Evolutionary conservation across 2,797 vertebrate species (phyloP).

Genomic region (Oceanodroma leucorhoa): DNA sequence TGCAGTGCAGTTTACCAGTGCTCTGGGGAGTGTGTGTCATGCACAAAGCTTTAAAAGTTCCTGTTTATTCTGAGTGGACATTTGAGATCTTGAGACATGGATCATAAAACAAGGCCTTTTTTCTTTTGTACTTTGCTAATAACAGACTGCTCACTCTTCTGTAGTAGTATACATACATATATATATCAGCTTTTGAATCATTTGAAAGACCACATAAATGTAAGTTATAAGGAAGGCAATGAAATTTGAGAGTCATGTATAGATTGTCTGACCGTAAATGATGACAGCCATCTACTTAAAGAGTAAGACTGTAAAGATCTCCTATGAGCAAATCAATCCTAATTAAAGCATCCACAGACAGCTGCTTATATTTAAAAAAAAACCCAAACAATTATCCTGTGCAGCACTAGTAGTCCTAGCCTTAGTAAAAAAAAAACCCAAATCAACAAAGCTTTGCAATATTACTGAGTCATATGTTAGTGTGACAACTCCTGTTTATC

Average conservation of each 20-base stretch:
- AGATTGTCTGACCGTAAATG: slow-evolving; percentile 11
- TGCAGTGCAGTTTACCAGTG: neutral
- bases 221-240: neutral
- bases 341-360: slow-evolving; percentile 5
- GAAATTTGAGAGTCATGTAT: neutral
- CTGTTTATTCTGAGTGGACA: slow-evolving; percentile 36
- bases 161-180: neutral
- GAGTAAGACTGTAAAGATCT: neutral
- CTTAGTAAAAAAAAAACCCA: neutral
- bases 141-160: neutral
- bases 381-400: neutral
- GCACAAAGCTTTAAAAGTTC: slow-evolving; percentile 38
- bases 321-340: slow-evolving; percentile 5
- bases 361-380: neutral
- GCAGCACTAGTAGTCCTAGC: neutral
- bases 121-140: slow-evolving; percentile 20
- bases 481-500: slow-evolving; percentile 55
- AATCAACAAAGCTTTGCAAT: neutral
- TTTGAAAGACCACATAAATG: neutral
- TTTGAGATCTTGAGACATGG: neutral
- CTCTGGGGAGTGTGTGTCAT: neutral
- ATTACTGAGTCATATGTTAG: slow-evolving; percentile 35
- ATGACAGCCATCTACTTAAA: neutral
- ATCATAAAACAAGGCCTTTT: slow-evolving; percentile 19
- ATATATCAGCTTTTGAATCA: neutral